Conservation (phyloP, 2,888 invertebrate genomes). For the Dasypogon diadema region DNA sequence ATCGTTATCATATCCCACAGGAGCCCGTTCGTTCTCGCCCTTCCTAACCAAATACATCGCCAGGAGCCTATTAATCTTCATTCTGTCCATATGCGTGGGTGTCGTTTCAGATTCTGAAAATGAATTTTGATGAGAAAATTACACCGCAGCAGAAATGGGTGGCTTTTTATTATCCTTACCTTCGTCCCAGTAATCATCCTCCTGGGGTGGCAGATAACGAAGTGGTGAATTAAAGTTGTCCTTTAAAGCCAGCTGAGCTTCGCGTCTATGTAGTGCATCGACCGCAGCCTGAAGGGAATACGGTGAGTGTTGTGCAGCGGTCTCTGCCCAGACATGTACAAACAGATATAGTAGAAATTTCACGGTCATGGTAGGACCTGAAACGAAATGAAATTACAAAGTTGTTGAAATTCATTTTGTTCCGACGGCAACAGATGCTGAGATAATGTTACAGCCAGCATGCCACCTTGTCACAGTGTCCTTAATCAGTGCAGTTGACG, state of each 20-base stretch:
- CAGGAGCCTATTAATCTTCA: constrained; percentile 63
- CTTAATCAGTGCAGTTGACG: neutral
- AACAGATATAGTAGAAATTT: constrained; percentile 57
- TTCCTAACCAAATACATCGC: constrained; percentile 66
- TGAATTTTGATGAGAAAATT: constrained; percentile 2
- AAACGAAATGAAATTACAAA: neutral
- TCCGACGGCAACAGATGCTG: neutral
- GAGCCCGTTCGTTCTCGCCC: constrained; percentile 62
- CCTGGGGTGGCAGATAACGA: constrained; percentile 56
- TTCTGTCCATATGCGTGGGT: neutral
- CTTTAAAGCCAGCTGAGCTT: constrained; percentile 60
- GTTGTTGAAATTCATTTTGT: neutral
- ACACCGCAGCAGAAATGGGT: neutral
- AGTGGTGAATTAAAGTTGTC: constrained; percentile 57
- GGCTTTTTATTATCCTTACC: constrained; percentile 61
- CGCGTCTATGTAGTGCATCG: constrained; percentile 67
- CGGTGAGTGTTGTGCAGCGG: constrained; percentile 59
- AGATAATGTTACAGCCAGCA: neutral
- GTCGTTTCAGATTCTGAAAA: constrained; percentile 53
- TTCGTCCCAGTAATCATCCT: constrained; percentile 67
- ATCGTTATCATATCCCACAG: constrained; percentile 60
- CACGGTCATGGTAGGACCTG: constrained; percentile 56
- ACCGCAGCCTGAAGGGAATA: constrained; percentile 67
- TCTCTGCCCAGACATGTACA: constrained; percentile 54
- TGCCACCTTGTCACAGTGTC: neutral